These are phyloP conservation scores for Subanguina moxae DNA, from an alignment of 1,140 invertebrate genomes.

Conservation along the genomic window DNA sequence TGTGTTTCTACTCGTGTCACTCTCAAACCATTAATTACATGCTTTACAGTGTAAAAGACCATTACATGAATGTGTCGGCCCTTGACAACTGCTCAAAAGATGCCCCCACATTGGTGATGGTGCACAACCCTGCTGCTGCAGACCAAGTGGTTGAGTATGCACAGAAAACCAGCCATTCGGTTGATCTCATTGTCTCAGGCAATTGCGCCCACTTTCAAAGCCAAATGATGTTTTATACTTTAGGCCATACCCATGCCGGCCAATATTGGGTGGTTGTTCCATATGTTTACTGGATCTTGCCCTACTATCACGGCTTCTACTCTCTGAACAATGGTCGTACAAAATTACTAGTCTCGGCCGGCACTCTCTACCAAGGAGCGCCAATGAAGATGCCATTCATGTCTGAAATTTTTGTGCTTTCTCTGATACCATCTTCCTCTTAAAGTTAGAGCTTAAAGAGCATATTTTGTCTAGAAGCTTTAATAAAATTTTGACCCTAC, in stretches of 20 bases:
- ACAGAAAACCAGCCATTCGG: constrained; percentile 2
- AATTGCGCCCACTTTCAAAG: background rate
- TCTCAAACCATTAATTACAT: too few species aligned
- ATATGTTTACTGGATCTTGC: constrained; percentile 45
- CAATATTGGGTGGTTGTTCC: constrained; percentile 42
- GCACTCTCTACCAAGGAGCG: constrained; percentile 45
- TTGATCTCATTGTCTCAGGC: constrained; percentile 44
- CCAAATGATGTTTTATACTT: constrained; percentile 3
- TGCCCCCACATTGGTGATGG: constrained; percentile 41
- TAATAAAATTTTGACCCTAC: too few species aligned
- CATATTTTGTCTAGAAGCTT: background rate
- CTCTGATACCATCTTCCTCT: background rate
- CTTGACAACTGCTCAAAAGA: constrained; percentile 21
- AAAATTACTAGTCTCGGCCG: constrained; percentile 38
- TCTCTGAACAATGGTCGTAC: constrained; percentile 28
- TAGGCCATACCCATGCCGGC: constrained; percentile 40
- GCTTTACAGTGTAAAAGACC: constrained; percentile 34
- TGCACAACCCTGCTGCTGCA: constrained; percentile 41
- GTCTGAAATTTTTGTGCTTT: constrained; percentile 40
- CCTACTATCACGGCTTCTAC: constrained; percentile 44
- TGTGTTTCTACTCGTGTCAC: background rate
- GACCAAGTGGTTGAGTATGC: constrained; percentile 34
- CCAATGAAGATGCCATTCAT: constrained; percentile 46
- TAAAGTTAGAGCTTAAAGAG: background rate
- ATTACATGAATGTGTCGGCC: constrained; percentile 34